These are phyloP conservation scores for Chionomys nivalis DNA, from an alignment of 2,113 vertebrate genomes.

Conservation along the genomic window DNA sequence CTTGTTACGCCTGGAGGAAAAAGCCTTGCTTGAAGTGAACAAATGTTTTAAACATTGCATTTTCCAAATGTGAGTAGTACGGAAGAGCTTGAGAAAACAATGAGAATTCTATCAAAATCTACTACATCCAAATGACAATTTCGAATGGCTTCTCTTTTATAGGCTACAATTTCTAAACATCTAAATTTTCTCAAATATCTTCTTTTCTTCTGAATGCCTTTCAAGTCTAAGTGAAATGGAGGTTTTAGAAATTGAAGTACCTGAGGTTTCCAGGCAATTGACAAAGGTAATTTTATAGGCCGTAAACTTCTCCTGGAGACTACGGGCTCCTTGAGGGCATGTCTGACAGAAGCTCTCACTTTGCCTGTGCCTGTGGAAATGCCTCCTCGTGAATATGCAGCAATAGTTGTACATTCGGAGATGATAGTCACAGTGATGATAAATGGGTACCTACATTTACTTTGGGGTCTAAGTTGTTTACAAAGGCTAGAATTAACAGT, in stretches of 20 bases:
- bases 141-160: not conserved
- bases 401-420: not conserved
- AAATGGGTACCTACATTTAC: not conserved
- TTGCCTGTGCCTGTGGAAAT: not conserved
- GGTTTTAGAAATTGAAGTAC: slow-evolving; percentile 42
- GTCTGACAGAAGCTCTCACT: slow-evolving; percentile 38
- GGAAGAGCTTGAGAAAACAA: not conserved
- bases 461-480: not conserved
- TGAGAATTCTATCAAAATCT: slow-evolving; percentile 9
- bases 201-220: slow-evolving; percentile 53
- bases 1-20: not conserved
- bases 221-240: slow-evolving; percentile 42
- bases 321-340: slow-evolving; percentile 61
- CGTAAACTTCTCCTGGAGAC: slow-evolving; percentile 68
- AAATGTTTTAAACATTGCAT: not conserved
- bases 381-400: not conserved
- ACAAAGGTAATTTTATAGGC: slow-evolving; percentile 66
- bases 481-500: slow-evolving; percentile 4
- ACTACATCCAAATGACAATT: not conserved
- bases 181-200: slow-evolving; percentile 32
- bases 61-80: not conserved
- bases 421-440: not conserved
- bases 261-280: slow-evolving; percentile 56
- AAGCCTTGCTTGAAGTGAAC: not conserved
- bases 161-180: slow-evolving; percentile 35